Percentiles rank a stretch among this genome's conserved stretches.
Conservation (phyloP, 2,797 vertebrate species). For the Ctenochaetus hawaiiensis region DNA sequence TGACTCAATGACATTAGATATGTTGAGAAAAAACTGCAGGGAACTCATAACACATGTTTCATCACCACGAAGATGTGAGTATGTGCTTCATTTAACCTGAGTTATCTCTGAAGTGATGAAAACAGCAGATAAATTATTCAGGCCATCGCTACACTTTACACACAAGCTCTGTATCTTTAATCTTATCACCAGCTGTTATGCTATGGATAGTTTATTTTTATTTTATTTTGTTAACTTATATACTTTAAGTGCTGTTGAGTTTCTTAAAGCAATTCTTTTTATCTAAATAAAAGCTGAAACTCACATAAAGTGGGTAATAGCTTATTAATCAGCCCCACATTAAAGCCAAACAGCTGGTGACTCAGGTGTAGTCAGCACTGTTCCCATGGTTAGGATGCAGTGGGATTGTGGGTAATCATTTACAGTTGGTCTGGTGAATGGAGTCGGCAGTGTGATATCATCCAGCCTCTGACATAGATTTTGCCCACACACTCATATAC, state of each 20-base stretch:
- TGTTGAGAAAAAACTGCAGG: conserved; percentile 1
- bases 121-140: background rate
- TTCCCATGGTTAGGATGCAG: conserved; percentile 52
- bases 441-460: conserved; percentile 25
- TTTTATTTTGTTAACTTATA: too few relatives aligned
- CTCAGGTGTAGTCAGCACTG: conserved; percentile 54
- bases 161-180: background rate
- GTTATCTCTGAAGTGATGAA: conserved; percentile 5
- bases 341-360: conserved; percentile 44
- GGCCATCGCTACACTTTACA: background rate
- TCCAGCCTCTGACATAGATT: conserved; percentile 20
- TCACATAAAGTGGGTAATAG: background rate
- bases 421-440: conserved; percentile 42
- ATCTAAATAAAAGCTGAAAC: too few relatives aligned
- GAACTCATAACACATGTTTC: conserved; percentile 9
- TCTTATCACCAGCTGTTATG: background rate
- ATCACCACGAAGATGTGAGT: background rate
- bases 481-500: conserved; percentile 27
- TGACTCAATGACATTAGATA: conserved; percentile 2
- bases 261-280: background rate
- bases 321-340: conserved; percentile 23
- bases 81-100: background rate
- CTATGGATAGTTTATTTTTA: background rate
- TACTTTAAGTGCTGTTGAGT: background rate
- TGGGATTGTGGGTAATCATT: conserved; percentile 59